These are phyloP conservation scores for Ephydatia muelleri DNA, from an alignment of 37 sponge, comb jelly and placozoan genomes.

Conservation along the genomic window DNA sequence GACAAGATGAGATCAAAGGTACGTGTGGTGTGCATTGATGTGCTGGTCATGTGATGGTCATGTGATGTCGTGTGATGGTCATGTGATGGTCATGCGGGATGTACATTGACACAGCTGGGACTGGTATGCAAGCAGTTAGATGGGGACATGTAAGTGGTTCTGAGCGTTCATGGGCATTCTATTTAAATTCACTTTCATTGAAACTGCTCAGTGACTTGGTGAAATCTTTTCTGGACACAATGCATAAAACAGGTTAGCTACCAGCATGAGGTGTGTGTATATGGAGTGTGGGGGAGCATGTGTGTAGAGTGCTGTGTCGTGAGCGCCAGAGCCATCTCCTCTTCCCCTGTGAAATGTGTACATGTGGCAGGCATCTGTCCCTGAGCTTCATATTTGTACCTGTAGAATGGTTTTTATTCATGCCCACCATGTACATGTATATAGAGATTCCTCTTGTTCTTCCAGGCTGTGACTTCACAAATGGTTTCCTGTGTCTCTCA, in stretches of 20 bases:
- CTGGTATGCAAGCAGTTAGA: slow-evolving; percentile 30
- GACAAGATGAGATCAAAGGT: slow-evolving; percentile 79
- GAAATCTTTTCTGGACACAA: slow-evolving; percentile 67
- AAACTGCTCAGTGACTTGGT: slow-evolving; percentile 57
- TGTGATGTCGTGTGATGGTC: no score
- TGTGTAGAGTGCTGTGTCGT: background rate
- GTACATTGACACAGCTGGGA: slow-evolving; percentile 26
- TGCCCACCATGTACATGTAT: background rate
- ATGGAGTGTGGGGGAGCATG: background rate
- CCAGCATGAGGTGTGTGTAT: no score
- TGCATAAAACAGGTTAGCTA: slow-evolving; percentile 90
- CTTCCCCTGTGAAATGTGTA: no score
- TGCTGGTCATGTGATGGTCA: no score
- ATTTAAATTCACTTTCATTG: background rate
- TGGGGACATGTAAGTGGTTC: slow-evolving; percentile 32
- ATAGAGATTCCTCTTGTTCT: no score
- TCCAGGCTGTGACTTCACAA: slow-evolving; percentile 90
- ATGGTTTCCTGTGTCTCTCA: slow-evolving; percentile 62
- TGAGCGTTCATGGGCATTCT: background rate
- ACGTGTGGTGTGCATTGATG: no score
- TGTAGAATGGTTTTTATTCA: no score
- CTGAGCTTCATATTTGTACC: no score
- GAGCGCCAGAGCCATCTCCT: no score
- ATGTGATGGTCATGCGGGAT: no score
- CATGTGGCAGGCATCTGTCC: no score